A percentile compares a stretch with the other conserved stretches of the same genome.
Evolutionary conservation across 1,140 invertebrate species (phyloP).

Genomic region (Drosophila pachea): DNA sequence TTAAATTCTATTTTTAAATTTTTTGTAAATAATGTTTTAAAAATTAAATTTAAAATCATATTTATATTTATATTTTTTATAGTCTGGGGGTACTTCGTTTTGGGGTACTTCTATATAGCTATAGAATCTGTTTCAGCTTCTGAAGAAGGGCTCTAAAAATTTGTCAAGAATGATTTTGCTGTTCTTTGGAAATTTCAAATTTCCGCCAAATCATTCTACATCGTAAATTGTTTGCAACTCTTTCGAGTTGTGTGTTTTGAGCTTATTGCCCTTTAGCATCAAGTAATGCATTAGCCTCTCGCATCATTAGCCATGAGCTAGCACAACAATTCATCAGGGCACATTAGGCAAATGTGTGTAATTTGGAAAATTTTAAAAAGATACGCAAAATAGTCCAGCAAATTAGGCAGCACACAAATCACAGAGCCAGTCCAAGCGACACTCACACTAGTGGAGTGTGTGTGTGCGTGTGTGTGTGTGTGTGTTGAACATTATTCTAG

Average conservation of each 20-base stretch:
- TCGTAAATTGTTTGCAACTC: neutral
- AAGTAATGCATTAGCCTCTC: neutral
- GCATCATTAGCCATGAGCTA: constrained; percentile 31
- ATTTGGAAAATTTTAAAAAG: constrained; percentile 33
- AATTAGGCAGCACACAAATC: constrained; percentile 69
- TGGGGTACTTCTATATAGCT: too few species aligned
- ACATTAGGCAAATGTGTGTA: constrained; percentile 58
- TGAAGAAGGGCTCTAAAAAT: too few species aligned
- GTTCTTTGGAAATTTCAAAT: neutral
- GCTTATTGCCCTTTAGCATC: neutral
- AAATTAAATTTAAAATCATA: neutral
- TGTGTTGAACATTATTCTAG: constrained; percentile 60
- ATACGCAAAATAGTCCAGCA: constrained; percentile 40
- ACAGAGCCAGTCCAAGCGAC: constrained; percentile 19
- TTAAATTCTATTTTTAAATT: too few species aligned
- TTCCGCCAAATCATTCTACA: neutral
- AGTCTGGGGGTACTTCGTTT: too few species aligned
- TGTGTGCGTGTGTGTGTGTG: constrained; percentile 6
- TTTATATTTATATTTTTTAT: neutral
- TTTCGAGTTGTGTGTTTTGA: neutral
- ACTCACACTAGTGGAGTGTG: constrained; percentile 5
- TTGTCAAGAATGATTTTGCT: too few species aligned
- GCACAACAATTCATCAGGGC: constrained; percentile 51
- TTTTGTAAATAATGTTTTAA: neutral
- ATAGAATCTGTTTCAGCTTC: too few species aligned